These are phyloP conservation scores for Drosophila sordidapex DNA, from an alignment of 2,888 invertebrate genomes.

Conservation along the genomic window DNA sequence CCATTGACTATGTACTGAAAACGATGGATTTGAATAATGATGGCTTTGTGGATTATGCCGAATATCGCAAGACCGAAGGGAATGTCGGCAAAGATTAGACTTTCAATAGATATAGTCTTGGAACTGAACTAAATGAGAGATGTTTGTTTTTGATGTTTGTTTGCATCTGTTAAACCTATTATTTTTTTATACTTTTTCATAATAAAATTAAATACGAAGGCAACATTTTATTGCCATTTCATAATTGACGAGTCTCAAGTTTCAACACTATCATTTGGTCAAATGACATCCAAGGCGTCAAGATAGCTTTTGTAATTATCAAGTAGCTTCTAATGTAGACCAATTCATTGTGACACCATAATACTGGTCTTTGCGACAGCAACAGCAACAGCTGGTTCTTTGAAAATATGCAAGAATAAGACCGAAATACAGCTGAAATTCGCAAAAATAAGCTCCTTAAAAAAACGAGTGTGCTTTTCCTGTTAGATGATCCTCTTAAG, in stretches of 20 bases:
- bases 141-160: slow-evolving; percentile 14
- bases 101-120: slow-evolving; percentile 17
- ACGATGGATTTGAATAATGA: slow-evolving; percentile 90
- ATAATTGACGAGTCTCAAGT: background rate
- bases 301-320: background rate
- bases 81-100: slow-evolving; percentile 55
- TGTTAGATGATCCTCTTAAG: background rate
- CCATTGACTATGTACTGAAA: slow-evolving; percentile 88
- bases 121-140: slow-evolving; percentile 21
- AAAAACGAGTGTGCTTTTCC: background rate
- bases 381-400: too few relatives aligned
- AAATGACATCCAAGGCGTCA: background rate
- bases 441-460: background rate
- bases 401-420: background rate
- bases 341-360: background rate
- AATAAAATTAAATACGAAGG: slow-evolving; percentile 24
- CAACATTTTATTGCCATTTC: background rate
- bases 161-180: slow-evolving; percentile 35
- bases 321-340: background rate
- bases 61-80: slow-evolving; percentile 85
- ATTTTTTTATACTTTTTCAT: slow-evolving; percentile 45
- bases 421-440: background rate
- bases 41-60: slow-evolving; percentile 90
- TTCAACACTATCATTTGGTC: background rate
- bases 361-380: background rate